Percentiles rank a stretch among this genome's conserved stretches.
phyloP scores from a whole-genome alignment of 2,113 vertebrate genomes.

The Sturnira hondurensis region DNA sequence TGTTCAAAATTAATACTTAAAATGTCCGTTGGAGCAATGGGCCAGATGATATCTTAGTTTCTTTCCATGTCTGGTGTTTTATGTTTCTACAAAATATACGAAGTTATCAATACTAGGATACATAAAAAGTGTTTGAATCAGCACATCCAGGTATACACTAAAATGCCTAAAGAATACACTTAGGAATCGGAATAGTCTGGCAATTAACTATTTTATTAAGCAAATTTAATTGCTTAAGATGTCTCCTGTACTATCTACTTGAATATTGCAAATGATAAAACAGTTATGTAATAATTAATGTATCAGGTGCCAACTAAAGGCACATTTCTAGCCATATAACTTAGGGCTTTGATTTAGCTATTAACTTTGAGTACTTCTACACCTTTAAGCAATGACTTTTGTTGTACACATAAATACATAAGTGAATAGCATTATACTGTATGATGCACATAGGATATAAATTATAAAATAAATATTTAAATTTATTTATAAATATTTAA shows the following conservation, averaged over 20 bases:
- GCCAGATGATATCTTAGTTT: not conserved
- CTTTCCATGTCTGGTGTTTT: conserved; percentile 6
- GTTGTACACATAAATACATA: not conserved
- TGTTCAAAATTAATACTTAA: conserved; percentile 15
- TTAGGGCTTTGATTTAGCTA: not conserved
- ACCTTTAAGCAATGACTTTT: not conserved
- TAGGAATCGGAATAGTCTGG: not conserved
- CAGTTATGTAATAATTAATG: not conserved
- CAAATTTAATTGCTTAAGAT: not conserved
- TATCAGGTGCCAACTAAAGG: not conserved
- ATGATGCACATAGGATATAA: not conserved
- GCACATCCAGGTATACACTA: not conserved
- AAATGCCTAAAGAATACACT: not conserved
- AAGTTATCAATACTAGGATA: not conserved
- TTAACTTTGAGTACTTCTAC: not conserved
- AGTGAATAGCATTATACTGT: not conserved
- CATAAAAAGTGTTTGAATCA: not conserved
- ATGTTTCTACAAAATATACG: not conserved
- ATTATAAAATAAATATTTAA: not conserved
- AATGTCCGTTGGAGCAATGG: not conserved
- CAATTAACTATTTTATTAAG: not conserved
- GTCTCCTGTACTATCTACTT: not conserved
- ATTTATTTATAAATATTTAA: not conserved
- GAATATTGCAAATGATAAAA: not conserved
- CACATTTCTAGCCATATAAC: not conserved